Evolutionary conservation across 2,113 vertebrate species (phyloP), one percentile per base, ranked within the genome.

Genomic region (Boulengeromyrus knoepffleri): DNA sequence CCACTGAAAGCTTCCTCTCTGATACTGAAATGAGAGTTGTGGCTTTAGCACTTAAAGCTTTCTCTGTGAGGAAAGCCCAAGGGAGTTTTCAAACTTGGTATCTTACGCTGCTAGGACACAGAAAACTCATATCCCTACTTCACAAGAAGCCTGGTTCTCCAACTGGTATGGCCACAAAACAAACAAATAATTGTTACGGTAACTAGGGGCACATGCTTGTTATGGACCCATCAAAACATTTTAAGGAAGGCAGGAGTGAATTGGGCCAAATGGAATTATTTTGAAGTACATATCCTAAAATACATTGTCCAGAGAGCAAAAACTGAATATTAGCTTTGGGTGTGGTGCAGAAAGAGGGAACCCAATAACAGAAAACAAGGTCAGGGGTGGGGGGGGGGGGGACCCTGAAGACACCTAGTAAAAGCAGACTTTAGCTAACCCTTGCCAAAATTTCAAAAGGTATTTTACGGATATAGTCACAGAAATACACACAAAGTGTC

Each of bases 191-290:
- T 49, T 27, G 49, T 84, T 86, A 52, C 4, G 77, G 88, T 84
- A 50, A 77, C 47, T 89, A 45, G 89, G 91, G 86, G 88, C 47
- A 88, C 80, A 90, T 90, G 49, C 36, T 42, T 36, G 21, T 42
- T 90, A 92, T 92, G 90, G 87, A 92, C 91, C 89, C 89, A 90
- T 92, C 85, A 89, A 47, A 90, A 49, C 17, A 70, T 66, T 88
- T 88, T 88, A 91, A 77, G 84, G 84, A 91, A 92, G 88, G 52
- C 85, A 66, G 89, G 74, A 89, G 87, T 46, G 77, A 90, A 58
- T 21, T 39, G 50, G 89, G 50, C 80, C 89, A 90, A 85, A 83
- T 86, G 90, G 88, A 89, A 85, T 89, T 17, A 83, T 90, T 90
- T 92, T 45, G 85, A 87, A 92, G 90, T 88, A 90, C 52, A 91